Base-by-base conservation (phyloP, 2,888 invertebrate species). In the Pilophorus perplexus region DNA sequence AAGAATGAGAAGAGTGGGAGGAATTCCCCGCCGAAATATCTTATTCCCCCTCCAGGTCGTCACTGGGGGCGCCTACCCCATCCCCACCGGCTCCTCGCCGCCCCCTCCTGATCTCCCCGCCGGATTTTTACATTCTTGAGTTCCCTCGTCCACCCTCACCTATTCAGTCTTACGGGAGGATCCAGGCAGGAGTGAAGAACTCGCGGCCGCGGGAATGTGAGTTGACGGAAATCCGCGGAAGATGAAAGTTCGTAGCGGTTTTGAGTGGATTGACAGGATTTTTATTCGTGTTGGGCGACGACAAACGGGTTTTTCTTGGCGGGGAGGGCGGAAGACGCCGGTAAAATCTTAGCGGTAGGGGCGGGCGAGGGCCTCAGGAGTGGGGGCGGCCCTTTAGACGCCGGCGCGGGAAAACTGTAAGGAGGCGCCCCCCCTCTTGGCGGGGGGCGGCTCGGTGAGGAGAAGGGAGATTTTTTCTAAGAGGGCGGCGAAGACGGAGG, bases 341-440 rank as follows among this genome's bases (percentile, higher is more conserved):
- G 55, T 44, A 48, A 67, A 67, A 65, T 69, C 67, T 69, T 67
- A 66, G 69, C 16, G 55, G 66, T 65, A 64, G 69, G 68, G 70
- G 70, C 67, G 66, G 67, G 70, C 65, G 62, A 68, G 64, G 67
- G 70, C 62, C 44, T 65, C 64, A 67, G 55, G 68, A 68, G 67
- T 66, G 69, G 71, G 64, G 67, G 68, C 46, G 54, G 67, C 44
- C 48, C 68, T 57, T 68, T 67, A 71, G 72, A 73, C 73, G 73
- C 72, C 73, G 72, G 73, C 73, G 73, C 73, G 72, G 72, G 72
- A 73, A 73, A 72, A 71, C 71, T 69, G 72, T 73, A 73, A 73
- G 73, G 72, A 72, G 71, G 71, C 68, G 69, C 67, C 70, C 70
- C 65, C 44, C 54, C 66, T 6, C 48, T 14, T 14, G 14, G 14